Conservation (phyloP, 2,797 vertebrate genomes). For the Echiichthys vipera region DNA sequence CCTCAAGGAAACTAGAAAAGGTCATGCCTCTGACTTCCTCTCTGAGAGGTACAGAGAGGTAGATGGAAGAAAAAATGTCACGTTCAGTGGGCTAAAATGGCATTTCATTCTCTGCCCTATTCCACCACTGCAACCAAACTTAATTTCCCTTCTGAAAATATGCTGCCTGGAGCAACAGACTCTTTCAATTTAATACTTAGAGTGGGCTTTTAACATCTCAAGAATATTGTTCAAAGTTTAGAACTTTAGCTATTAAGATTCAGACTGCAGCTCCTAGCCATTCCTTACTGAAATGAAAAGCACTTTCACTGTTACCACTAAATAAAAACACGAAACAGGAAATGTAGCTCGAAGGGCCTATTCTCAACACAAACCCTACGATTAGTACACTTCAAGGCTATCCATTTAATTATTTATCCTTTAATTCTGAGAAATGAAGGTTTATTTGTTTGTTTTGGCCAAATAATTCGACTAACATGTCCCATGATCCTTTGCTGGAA, state of each 20-base stretch:
- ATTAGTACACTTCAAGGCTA: no score
- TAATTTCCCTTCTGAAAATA: constrained; percentile 61
- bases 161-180: constrained; percentile 47
- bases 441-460: no score
- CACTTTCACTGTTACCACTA: constrained; percentile 1
- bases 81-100: constrained; percentile 68
- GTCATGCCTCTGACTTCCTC: constrained; percentile 78
- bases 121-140: constrained; percentile 55
- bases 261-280: constrained; percentile 21
- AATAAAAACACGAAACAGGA: constrained; percentile 34
- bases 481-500: no score
- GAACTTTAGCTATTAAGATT: constrained; percentile 63
- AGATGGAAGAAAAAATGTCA: constrained; percentile 67
- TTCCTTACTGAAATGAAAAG: constrained; percentile 31
- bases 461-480: no score
- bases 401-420: no score
- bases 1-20: constrained; percentile 80
- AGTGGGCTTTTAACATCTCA: constrained; percentile 60
- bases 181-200: constrained; percentile 55
- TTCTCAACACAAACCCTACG: no score
- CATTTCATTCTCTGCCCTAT: constrained; percentile 63
- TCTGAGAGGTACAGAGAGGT: constrained; percentile 56
- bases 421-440: no score
- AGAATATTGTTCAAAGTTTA: constrained; percentile 60
- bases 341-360: no score